Percentiles rank a stretch among this genome's conserved stretches.
Evolutionary conservation across 30 jellyfish, hydroid and myxozoan genomes (phyloP).

Genomic region (Pseudorhiza aurosa): DNA sequence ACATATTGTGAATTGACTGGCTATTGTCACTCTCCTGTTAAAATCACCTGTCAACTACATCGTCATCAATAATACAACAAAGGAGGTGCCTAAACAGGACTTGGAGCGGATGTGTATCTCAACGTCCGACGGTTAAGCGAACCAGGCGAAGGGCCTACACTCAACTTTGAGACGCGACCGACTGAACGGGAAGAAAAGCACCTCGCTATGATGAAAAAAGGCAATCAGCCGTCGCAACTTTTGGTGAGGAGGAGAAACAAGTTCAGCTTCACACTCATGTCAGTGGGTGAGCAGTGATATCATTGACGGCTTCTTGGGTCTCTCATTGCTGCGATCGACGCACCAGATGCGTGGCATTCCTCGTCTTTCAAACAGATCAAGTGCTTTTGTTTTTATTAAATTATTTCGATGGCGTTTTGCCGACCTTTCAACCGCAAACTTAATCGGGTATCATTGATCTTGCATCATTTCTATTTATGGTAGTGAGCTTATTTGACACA

Average conservation of each 20-base stretch:
- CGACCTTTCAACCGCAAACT: no score
- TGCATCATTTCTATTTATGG: no score
- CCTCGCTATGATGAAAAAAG: constrained; percentile 30
- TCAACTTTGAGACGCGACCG: background rate
- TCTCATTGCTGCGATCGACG: no score
- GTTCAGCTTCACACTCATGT: constrained; percentile 61
- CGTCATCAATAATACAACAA: background rate
- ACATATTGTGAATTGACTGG: constrained; percentile 24
- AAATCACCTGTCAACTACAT: constrained; percentile 37
- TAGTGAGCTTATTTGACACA: no score
- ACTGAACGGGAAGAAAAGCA: background rate
- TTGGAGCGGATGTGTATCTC: background rate
- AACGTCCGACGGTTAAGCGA: background rate
- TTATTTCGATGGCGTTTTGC: no score
- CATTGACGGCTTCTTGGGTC: no score
- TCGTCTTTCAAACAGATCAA: no score
- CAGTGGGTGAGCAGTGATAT: constrained; percentile 73
- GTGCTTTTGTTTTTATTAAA: no score
- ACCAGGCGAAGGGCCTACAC: background rate
- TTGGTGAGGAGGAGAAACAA: constrained; percentile 33
- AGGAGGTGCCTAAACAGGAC: constrained; percentile 4
- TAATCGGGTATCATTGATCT: no score
- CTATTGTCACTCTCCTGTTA: constrained; percentile 3
- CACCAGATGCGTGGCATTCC: no score
- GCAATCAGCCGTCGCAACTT: background rate